These are phyloP conservation scores for Myzus persicae DNA, from an alignment of 1,140 invertebrate species.

Conservation along the genomic window DNA sequence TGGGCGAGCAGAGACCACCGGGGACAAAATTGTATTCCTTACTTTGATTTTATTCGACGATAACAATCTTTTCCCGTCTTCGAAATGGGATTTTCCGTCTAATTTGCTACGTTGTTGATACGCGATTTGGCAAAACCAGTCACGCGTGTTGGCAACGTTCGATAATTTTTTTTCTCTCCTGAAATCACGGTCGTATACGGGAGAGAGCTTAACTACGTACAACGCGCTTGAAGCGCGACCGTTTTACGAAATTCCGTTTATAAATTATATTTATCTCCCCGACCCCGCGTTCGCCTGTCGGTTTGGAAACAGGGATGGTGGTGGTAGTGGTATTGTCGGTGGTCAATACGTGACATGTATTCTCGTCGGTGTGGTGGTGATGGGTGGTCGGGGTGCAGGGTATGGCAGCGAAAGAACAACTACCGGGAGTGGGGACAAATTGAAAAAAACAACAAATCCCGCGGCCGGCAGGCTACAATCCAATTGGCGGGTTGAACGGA, in stretches of 20 bases:
- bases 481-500: not conserved
- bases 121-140: constrained; percentile 2
- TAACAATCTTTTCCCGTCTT: not conserved
- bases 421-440: not conserved
- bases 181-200: not conserved
- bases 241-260: constrained; percentile 28
- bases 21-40: not conserved
- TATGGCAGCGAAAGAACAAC: not conserved
- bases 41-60: not conserved
- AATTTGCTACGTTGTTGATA: constrained; percentile 10
- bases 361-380: not conserved
- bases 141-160: not conserved
- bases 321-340: not conserved
- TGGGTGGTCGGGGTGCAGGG: not conserved
- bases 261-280: constrained; percentile 33
- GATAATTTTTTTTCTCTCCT: not conserved
- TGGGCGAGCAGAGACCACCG: too few relatives aligned
- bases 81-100: constrained; percentile 16
- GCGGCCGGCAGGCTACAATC: not conserved
- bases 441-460: constrained; percentile 43
- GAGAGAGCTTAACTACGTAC: not conserved
- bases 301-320: too few relatives aligned
- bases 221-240: not conserved
- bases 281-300: not conserved
- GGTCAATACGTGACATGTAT: constrained; percentile 46